phyloP scores from a whole-genome alignment of 2,113 vertebrate genomes.

The Vanacampus margaritifer region DNA sequence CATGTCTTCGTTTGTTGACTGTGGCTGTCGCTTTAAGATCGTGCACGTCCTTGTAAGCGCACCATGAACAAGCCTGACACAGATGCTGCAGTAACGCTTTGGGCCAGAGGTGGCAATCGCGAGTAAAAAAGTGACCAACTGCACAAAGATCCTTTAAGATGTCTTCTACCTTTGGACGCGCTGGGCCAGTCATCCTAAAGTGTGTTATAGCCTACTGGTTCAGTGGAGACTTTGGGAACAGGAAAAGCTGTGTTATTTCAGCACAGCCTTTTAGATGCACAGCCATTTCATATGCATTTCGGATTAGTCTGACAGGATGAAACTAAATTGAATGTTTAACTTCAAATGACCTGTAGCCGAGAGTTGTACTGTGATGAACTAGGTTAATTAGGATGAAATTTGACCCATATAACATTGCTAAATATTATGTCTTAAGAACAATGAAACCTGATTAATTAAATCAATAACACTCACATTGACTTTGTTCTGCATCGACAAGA shows the following conservation, averaged over 20 bases:
- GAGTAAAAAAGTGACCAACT: too few species aligned
- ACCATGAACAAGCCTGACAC: too few species aligned
- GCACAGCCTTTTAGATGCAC: slow-evolving; percentile 54
- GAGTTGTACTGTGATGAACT: slow-evolving; percentile 30
- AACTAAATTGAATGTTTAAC: slow-evolving; percentile 56
- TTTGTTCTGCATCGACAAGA: not conserved
- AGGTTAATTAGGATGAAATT: slow-evolving; percentile 34
- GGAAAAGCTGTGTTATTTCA: slow-evolving; percentile 52
- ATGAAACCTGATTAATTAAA: not conserved
- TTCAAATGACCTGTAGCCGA: slow-evolving; percentile 37
- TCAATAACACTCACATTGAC: not conserved
- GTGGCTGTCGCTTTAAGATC: too few species aligned
- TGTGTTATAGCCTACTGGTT: slow-evolving; percentile 33
- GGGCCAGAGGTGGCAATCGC: too few species aligned
- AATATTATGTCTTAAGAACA: not conserved
- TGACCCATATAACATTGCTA: slow-evolving; percentile 35
- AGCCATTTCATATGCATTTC: slow-evolving; percentile 52
- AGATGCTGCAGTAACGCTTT: too few species aligned
- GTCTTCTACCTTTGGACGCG: slow-evolving; percentile 49
- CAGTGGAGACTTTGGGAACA: slow-evolving; percentile 51
- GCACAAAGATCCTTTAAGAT: too few species aligned
- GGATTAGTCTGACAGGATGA: slow-evolving; percentile 61
- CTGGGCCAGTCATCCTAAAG: slow-evolving; percentile 44
- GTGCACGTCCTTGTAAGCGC: too few species aligned
- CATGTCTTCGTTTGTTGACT: too few species aligned